These are phyloP conservation scores for Ametastegia equiseti DNA, from an alignment of 2,888 invertebrate species.

Conservation along the genomic window DNA sequence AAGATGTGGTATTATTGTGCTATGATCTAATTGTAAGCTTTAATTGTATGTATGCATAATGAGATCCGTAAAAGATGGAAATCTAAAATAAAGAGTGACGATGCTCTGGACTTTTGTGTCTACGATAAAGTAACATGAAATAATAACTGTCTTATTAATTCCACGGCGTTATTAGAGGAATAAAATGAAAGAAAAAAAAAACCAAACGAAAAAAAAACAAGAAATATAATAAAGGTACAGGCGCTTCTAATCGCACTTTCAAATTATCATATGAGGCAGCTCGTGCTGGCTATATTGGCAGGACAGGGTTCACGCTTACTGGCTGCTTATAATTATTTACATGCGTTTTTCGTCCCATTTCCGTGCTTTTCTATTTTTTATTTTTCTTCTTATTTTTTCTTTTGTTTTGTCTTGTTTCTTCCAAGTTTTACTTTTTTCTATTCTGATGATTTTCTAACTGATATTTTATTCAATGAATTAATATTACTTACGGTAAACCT, in stretches of 20 bases:
- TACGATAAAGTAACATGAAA: constrained; percentile 30
- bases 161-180: constrained; percentile 34
- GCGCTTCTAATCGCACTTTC: constrained; percentile 55
- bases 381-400: neutral
- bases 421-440: no score
- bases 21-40: constrained; percentile 43
- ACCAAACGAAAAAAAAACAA: neutral
- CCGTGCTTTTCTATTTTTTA: constrained; percentile 31
- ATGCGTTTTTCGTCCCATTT: constrained; percentile 51
- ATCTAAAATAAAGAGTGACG: neutral
- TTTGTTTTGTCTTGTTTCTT: no score
- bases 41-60: constrained; percentile 11
- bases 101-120: neutral
- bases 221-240: constrained; percentile 32
- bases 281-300: constrained; percentile 61
- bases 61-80: constrained; percentile 41
- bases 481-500: neutral
- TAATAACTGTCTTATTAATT: constrained; percentile 50
- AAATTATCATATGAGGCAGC: constrained; percentile 59
- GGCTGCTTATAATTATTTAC: constrained; percentile 60
- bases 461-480: no score
- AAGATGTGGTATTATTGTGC: neutral
- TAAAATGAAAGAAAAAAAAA: neutral
- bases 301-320: constrained; percentile 59
- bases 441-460: no score